These are phyloP conservation scores for Moxostoma hubbsi DNA, from an alignment of 2,797 vertebrate species.

Conservation along the genomic window DNA sequence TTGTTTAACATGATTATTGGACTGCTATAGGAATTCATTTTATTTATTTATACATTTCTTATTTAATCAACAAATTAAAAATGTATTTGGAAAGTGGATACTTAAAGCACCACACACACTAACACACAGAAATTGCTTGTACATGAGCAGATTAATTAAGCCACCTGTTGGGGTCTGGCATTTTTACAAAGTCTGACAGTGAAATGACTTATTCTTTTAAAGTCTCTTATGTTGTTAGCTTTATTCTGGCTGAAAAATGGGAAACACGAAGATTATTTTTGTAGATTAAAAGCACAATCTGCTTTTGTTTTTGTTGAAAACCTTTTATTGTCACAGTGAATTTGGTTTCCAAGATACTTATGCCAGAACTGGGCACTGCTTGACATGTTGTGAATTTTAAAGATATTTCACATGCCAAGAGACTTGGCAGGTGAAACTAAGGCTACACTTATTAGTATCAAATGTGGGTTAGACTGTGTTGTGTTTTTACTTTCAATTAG, in stretches of 20 bases:
- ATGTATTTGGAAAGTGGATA: slow-evolving; percentile 16
- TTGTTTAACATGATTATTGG: slow-evolving; percentile 14
- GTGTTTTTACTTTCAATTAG: neutral
- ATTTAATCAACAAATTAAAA: neutral
- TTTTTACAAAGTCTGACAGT: slow-evolving; percentile 62
- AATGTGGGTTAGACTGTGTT: neutral
- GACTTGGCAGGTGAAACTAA: neutral
- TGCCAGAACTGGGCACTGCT: neutral
- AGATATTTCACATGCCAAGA: too few relatives aligned
- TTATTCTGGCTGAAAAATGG: slow-evolving; percentile 50
- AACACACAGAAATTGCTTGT: slow-evolving; percentile 35
- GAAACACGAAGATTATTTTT: slow-evolving; percentile 63
- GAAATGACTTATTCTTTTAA: slow-evolving; percentile 56
- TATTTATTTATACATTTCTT: neutral
- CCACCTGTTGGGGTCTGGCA: slow-evolving; percentile 73
- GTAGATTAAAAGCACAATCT: slow-evolving; percentile 64
- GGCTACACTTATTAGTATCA: slow-evolving; percentile 15
- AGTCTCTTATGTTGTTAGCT: slow-evolving; percentile 20
- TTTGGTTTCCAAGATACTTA: slow-evolving; percentile 18
- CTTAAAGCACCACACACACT: slow-evolving; percentile 15
- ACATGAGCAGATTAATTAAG: slow-evolving; percentile 65
- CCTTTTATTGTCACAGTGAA: slow-evolving; percentile 53
- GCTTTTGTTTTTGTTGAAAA: slow-evolving; percentile 56
- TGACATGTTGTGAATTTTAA: slow-evolving; percentile 4
- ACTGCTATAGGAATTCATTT: slow-evolving; percentile 9